Conservation (phyloP, 1,140 invertebrate genomes). For the Trichonephila clavipes region DNA sequence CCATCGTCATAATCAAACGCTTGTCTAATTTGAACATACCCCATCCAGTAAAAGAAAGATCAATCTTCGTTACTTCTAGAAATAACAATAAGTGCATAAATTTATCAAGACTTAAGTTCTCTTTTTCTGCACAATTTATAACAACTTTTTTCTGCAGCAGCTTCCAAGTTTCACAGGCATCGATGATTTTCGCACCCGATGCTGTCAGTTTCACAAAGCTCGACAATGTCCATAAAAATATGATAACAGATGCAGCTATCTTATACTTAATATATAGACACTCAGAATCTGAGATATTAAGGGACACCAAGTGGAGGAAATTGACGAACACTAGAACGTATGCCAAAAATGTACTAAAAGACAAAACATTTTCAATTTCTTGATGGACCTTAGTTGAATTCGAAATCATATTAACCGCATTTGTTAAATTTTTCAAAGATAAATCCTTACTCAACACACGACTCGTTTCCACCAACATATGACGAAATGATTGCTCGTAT, state of each 20-base stretch:
- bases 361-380: constrained; percentile 20
- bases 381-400: background rate
- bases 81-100: background rate
- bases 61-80: background rate
- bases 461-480: background rate
- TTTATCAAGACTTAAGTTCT: background rate
- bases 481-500: background rate
- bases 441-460: background rate
- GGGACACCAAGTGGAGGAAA: background rate
- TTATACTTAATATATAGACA: background rate
- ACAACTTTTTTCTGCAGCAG: background rate
- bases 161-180: background rate
- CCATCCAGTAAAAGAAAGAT: constrained; percentile 43
- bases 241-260: background rate
- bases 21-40: constrained; percentile 45
- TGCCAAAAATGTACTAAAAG: constrained; percentile 8
- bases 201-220: background rate
- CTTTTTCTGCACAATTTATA: background rate
- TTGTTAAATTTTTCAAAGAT: background rate
- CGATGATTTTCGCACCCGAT: background rate
- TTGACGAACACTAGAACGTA: constrained; percentile 48
- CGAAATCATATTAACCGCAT: background rate
- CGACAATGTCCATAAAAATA: constrained; percentile 7
- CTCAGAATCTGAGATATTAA: background rate
- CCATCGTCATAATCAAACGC: background rate